Percentiles rank a stretch among this genome's conserved stretches.
phyloP scores from a whole-genome alignment of 2,113 vertebrate species.

The Nothoprocta perdicaria region DNA sequence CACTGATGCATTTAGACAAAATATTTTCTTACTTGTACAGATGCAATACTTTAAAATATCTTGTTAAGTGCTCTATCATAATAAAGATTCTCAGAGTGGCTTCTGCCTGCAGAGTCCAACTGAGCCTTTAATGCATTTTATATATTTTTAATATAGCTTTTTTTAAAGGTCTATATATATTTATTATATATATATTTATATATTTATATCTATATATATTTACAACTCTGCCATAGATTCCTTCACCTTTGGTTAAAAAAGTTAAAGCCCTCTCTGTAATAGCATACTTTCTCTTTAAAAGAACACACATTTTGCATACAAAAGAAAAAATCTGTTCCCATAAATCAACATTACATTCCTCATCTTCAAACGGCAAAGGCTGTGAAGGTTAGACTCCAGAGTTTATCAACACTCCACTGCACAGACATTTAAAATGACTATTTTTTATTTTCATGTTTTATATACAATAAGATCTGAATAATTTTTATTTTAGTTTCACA shows the following conservation, averaged over 20 bases:
- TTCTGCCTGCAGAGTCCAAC: constrained; percentile 97
- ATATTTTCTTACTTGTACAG: constrained; percentile 95
- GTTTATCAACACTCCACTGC: constrained; percentile 76
- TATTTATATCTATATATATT: constrained; percentile 89
- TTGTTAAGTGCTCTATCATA: constrained; percentile 89
- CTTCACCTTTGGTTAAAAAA: constrained; percentile 90
- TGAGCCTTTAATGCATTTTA: constrained; percentile 87
- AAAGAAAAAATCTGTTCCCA: constrained; percentile 80
- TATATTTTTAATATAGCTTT: constrained; percentile 90
- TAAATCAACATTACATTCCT: constrained; percentile 82
- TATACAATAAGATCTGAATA: constrained; percentile 78
- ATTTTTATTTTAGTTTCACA: constrained; percentile 75
- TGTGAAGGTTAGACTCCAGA: constrained; percentile 75
- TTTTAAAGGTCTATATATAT: constrained; percentile 84
- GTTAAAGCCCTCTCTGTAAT: constrained; percentile 88
- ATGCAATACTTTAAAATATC: constrained; percentile 96
- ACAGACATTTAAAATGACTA: constrained; percentile 75
- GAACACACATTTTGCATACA: constrained; percentile 83
- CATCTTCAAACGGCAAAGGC: constrained; percentile 78
- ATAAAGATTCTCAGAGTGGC: constrained; percentile 87
- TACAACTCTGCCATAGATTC: constrained; percentile 90
- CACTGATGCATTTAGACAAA: constrained; percentile 93
- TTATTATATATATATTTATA: constrained; percentile 80
- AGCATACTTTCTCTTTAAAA: constrained; percentile 82
- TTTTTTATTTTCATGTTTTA: constrained; percentile 51